Conservation (phyloP, 2,797 vertebrate genomes). For the Scarus forsteni region DNA sequence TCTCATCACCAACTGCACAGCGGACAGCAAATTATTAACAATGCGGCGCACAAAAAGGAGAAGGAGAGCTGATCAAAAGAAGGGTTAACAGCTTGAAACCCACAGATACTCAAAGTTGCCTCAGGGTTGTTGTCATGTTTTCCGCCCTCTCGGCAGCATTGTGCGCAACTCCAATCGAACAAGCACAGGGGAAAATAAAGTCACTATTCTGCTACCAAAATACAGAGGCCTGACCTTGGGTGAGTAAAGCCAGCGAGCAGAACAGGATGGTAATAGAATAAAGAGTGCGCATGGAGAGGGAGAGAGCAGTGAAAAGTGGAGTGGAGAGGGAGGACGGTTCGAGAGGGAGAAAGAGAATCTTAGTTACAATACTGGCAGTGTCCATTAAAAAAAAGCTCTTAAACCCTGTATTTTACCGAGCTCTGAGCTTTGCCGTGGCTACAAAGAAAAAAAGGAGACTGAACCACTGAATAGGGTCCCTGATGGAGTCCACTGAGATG, state of each 20-base stretch:
- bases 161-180: constrained; percentile 58
- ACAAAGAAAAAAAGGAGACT: constrained; percentile 53
- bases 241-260: constrained; percentile 72
- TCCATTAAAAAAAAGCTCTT: constrained; percentile 67
- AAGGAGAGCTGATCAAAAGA: constrained; percentile 53
- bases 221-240: constrained; percentile 77
- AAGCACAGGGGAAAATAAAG: constrained; percentile 67
- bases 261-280: constrained; percentile 71
- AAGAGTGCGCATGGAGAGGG: constrained; percentile 63
- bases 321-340: constrained; percentile 72
- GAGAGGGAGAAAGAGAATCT: constrained; percentile 61
- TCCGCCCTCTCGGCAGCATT: constrained; percentile 36
- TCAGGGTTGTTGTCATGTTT: constrained; percentile 70
- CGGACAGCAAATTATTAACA: constrained; percentile 48
- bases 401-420: constrained; percentile 67
- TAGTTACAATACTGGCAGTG: constrained; percentile 72
- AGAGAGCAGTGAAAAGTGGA: constrained; percentile 66
- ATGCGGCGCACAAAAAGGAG: constrained; percentile 29
- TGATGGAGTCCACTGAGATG: constrained; percentile 39
- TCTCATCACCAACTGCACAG: constrained; percentile 48
- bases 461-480: constrained; percentile 50
- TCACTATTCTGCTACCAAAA: constrained; percentile 76
- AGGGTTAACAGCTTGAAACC: constrained; percentile 62
- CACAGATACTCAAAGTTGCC: constrained; percentile 69
- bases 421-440: constrained; percentile 63